phyloP scores from a whole-genome alignment of 2,797 vertebrate genomes.

The Spinibarbus caldwelli region DNA sequence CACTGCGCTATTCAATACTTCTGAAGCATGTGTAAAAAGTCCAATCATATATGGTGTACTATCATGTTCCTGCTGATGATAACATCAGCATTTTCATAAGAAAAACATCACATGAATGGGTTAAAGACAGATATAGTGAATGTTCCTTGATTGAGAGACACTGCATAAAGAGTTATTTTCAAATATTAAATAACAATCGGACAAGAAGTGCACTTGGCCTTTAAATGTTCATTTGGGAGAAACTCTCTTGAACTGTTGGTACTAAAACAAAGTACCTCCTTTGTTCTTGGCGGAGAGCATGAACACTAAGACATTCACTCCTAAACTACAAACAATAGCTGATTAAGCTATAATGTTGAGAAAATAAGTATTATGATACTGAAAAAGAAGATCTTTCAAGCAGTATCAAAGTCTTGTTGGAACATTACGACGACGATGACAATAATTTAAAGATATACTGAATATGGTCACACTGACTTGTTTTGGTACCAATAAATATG shows the following conservation, averaged over 20 bases:
- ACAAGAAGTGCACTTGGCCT: conserved; percentile 16
- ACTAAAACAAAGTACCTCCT: conserved; percentile 12
- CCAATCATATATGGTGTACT: background rate
- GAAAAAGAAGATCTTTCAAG: background rate
- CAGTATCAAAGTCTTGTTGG: conserved; percentile 42
- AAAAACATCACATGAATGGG: background rate
- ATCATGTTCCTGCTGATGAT: background rate
- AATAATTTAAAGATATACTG: conserved; percentile 36
- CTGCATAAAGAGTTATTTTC: background rate
- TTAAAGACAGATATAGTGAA: conserved; percentile 12
- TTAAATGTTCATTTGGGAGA: conserved; percentile 16
- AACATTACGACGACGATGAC: conserved; percentile 3
- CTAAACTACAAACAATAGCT: conserved; percentile 18
- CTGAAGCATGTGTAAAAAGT: background rate
- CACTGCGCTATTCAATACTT: background rate
- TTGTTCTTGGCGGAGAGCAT: background rate
- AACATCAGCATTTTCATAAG: background rate
- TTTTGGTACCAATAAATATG: conserved; percentile 27
- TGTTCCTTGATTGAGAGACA: background rate
- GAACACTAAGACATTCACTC: background rate
- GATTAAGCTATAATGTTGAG: conserved; percentile 14
- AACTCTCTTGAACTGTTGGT: background rate
- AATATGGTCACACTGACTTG: background rate
- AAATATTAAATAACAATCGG: conserved; percentile 11
- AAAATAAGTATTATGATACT: conserved; percentile 14